Base-by-base conservation (phyloP, 2,888 invertebrate genomes). In the Trimorus sp. region DNA sequence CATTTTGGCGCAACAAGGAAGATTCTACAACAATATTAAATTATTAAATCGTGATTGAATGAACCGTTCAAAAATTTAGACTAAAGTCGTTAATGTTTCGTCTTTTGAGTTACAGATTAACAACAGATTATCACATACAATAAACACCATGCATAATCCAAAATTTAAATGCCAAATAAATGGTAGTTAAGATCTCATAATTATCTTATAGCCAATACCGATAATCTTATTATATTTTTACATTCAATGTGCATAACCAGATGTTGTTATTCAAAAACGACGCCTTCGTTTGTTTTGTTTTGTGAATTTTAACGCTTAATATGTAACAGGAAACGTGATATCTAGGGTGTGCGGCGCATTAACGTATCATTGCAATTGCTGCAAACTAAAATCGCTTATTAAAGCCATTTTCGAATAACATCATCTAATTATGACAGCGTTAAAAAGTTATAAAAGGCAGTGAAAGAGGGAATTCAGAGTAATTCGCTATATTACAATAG, bases 401-500 rank as follows among this genome's bases (percentile, higher is more conserved):
- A 38, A 70, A 59, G 49, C 70, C 71, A 80, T 80, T 75, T 71
- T 78, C 53, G 14, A 79, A 79, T 74, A 79, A 75, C 79, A 75
- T 51, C 69, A 79, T 79, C 75, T 40, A 74, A 79, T 79, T 80
- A 80, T 54, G 73, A 80, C 54, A 75, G 53, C 70, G 74, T 63
- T 69, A 80, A 75, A 65, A 65, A 80, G 75, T 75, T 75, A 75
- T 70, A 60, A 70, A 75, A 70, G 75, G 53, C 69, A 79, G 65
- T 65, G 69, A 75, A 80, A 80, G 65, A 75, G 48, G 59, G 37
- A 80, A 69, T 80, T 80, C 38, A 68, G 73, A 80, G 73, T 65
- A 80, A 75, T 80, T 80, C 75, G 65, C 75, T 75, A 80, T 80
- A 80, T 70, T 82, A 82, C 73, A 82, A 82, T 74, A 82, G 82